Evolutionary conservation across 2,888 invertebrate genomes (phyloP), one percentile per base, ranked within the genome.

Genomic region (Serrognathus titanus): DNA sequence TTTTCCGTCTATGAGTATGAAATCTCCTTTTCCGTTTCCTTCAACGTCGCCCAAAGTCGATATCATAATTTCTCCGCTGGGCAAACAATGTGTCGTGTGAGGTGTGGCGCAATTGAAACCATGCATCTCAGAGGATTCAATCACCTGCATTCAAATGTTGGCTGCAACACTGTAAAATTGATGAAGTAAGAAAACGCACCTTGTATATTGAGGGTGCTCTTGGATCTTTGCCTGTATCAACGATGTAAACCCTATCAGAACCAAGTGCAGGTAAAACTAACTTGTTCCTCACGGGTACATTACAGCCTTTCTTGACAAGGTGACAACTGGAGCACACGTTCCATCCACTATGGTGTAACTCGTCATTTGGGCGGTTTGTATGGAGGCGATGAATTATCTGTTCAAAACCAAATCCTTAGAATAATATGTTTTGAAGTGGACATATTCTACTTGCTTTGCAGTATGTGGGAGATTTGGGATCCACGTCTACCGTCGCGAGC

Each of bases 281-380:
- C 43, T 90, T 87, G 73, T 94, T 85, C 16, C 97, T 82, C 55
- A 82, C 83, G 4, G 85, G 78, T 0, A 80, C 74, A 39, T 63
- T 62, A 48, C 67, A 67, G 53, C 76, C 73, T 0, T 78, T 75
- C 59, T 76, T 71, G 38, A 72, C 65, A 40, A 75, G 71, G 74
- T 90, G 85, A 75, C 97, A 97, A 75, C 96, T 96, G 65, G 95
- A 94, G 75, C 98, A 98, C 0, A 94, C 87, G 74, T 98, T 97
- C 97, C 97, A 98, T 0, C 97, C 97, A 41, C 89, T 88, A 74
- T 98, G 98, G 74, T 98, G 98, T 0, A 98, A 78, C 74, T 98
- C 98, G 70, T 98, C 94, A 0, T 88, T 89, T 3, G 81, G 76
- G 60, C 87, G 77, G 7, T 88, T 89, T 68, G 96, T 89, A 67